phyloP scores from a whole-genome alignment of 2,113 vertebrate species.

The Pluvialis apricaria region DNA sequence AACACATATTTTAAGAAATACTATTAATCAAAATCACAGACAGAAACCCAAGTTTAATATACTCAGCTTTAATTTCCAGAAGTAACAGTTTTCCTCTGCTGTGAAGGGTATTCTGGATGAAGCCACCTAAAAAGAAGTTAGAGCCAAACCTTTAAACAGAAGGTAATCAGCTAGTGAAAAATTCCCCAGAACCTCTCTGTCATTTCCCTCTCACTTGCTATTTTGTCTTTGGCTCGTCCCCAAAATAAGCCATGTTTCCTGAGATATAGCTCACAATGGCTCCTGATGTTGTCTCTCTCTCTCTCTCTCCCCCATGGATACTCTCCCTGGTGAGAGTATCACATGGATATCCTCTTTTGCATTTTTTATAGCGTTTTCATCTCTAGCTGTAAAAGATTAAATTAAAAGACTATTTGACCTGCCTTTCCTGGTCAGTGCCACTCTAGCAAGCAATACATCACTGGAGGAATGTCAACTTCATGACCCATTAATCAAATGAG shows the following conservation, averaged over 20 bases:
- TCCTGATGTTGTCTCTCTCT: background rate
- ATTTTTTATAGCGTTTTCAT: background rate
- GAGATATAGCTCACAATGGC: constrained; percentile 12
- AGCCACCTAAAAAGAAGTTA: background rate
- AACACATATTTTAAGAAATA: background rate
- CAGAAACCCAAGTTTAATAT: background rate
- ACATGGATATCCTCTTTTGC: background rate
- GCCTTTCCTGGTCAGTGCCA: constrained; percentile 36
- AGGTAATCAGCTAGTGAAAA: constrained; percentile 20
- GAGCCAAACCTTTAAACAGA: background rate
- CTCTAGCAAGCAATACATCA: constrained; percentile 43
- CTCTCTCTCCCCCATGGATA: background rate
- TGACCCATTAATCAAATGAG: constrained; percentile 53
- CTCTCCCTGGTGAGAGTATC: constrained; percentile 12
- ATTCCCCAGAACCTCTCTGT: background rate
- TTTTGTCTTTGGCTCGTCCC: constrained; percentile 18
- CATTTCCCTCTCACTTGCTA: constrained; percentile 26
- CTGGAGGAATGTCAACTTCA: constrained; percentile 33
- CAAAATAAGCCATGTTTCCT: constrained; percentile 40
- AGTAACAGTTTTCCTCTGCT: background rate
- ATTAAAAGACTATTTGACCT: constrained; percentile 50
- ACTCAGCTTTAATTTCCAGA: background rate
- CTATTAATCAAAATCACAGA: background rate
- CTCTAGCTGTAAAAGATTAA: constrained; percentile 44
- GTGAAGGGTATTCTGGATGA: background rate